phyloP scores from a whole-genome alignment of 2,113 vertebrate species.

The Channa argus region DNA sequence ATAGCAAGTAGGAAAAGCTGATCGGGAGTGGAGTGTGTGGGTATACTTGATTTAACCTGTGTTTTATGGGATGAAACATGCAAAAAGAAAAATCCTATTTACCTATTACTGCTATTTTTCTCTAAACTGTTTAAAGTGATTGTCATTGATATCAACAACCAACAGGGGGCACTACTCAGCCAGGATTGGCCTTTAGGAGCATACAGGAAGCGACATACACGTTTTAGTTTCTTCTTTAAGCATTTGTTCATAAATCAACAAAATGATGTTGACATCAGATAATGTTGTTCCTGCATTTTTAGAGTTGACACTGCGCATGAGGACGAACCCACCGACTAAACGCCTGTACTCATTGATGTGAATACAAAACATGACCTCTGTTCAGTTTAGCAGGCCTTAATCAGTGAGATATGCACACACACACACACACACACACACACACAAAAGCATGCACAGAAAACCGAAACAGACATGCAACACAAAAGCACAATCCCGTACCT shows the following conservation, averaged over 20 bases:
- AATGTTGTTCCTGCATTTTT: too few relatives aligned
- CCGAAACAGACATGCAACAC: slow-evolving; percentile 24
- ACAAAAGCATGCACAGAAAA: slow-evolving; percentile 38
- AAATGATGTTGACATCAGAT: neutral
- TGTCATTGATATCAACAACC: neutral
- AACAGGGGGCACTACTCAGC: slow-evolving; percentile 29
- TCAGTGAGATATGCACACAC: slow-evolving; percentile 10
- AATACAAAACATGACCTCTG: neutral
- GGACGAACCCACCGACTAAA: too few relatives aligned
- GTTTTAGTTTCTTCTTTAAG: neutral
- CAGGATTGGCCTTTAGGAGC: neutral
- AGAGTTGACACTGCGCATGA: too few relatives aligned
- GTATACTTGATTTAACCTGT: neutral
- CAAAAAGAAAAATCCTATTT: neutral
- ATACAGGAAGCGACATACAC: neutral
- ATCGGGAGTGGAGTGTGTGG: too few relatives aligned
- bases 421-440: slow-evolving; percentile 52
- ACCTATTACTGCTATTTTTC: too few relatives aligned
- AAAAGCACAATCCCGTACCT: slow-evolving; percentile 85
- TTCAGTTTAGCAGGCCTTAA: neutral
- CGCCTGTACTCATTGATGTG: neutral
- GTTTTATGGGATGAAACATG: neutral
- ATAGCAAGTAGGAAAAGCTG: too few relatives aligned
- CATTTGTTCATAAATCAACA: neutral
- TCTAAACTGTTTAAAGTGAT: neutral